Percentiles rank a stretch among this genome's conserved stretches.
These are phyloP conservation scores for Larimichthys polyactis DNA, from an alignment of 2,113 vertebrate genomes.

Conservation along the genomic window DNA sequence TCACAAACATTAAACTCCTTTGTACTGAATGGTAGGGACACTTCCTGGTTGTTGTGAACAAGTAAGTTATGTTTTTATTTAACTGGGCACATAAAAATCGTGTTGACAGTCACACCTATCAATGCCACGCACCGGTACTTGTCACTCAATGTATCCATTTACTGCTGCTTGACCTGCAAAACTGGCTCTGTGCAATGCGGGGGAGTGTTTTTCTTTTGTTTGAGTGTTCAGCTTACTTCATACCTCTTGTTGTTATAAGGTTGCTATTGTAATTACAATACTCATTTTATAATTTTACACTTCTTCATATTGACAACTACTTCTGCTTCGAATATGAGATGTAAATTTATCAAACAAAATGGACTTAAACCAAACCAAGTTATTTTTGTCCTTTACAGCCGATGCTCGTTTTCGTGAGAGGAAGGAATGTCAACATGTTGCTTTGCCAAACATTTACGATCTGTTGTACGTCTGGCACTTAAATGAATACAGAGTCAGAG, in stretches of 20 bases:
- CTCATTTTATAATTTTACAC: not conserved
- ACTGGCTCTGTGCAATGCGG: not conserved
- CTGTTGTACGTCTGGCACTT: not conserved
- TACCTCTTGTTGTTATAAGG: not conserved
- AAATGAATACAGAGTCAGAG: not conserved
- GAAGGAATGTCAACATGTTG: not conserved
- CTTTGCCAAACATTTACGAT: not conserved
- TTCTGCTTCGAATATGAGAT: too few species aligned
- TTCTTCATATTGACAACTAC: too few species aligned
- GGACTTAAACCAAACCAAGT: too few species aligned
- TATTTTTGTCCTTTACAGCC: not conserved
- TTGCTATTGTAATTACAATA: not conserved
- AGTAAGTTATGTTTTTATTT: too few species aligned
- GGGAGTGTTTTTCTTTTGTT: not conserved
- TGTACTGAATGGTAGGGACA: too few species aligned
- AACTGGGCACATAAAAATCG: not conserved
- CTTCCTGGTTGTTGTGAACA: too few species aligned
- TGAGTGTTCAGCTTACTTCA: not conserved
- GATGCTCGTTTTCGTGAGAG: not conserved
- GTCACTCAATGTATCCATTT: not conserved
- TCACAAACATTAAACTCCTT: too few species aligned
- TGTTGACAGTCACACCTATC: not conserved
- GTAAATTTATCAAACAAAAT: too few species aligned
- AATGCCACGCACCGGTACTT: fast-evolving
- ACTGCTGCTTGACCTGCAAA: not conserved